Evolutionary conservation across 2,797 vertebrate species (phyloP), one percentile per base, ranked within the genome.

Genomic region (Netta rufina): DNA sequence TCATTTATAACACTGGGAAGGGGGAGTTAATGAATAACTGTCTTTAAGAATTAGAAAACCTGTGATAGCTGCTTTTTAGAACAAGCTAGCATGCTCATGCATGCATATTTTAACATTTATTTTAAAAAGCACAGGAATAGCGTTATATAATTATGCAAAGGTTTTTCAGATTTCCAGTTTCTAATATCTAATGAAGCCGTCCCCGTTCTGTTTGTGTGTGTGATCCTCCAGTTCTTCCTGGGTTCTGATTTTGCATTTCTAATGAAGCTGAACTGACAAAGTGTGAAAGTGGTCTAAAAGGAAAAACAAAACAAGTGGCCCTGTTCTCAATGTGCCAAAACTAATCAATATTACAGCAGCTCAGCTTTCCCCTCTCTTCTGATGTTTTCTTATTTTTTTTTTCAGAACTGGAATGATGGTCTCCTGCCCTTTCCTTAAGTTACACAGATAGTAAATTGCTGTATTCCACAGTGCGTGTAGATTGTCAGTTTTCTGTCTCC

Each of bases 281-380:
- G 98, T 97, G 87, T 98, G 98, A 98, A 98, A 98, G 97, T 91
- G 91, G 96, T 97, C 97, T 98, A 97, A 98, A 98, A 94, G 94
- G 87, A 96, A 97, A 98, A 98, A 98, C 95, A 97, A 97, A 97
- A 95, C 60, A 91, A 97, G 96, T 97, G 94, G 96, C 97, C 96
- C 83, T 71, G 94, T 89, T 97, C 98, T 97, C 92, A 87, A 84
- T 78, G 95, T 93, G 96, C 97, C 98, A 93, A 92, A 85, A 92
- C 97, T 97, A 95, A 98, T 98, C 97, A 98, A 98, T 99, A 98
- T 98, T 98, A 98, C 96, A 96, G 97, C 84, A 98, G 95, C 96
- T 97, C 94, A 5, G 84, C 87, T 89, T 80, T 65, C 51, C 30
- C 18, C 71, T 51, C 83, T 49, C 33, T 76, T 74, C 75, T 3